phyloP scores from a whole-genome alignment of 37 sponge, comb jelly and placozoan species.

The Tethya wilhelma region DNA sequence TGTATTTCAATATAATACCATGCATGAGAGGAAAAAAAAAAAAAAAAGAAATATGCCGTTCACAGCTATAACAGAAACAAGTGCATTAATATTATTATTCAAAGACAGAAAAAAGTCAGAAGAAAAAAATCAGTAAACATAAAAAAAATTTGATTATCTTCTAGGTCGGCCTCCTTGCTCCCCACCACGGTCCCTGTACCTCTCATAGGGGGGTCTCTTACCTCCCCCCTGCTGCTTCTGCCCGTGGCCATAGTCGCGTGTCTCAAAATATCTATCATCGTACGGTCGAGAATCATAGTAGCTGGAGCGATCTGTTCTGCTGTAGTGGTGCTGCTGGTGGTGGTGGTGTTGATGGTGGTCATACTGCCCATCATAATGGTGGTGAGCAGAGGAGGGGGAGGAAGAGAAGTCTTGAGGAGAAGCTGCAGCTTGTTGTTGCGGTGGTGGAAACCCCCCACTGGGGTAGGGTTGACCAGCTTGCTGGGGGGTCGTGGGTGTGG shows the following conservation, averaged over 20 bases:
- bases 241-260: neutral
- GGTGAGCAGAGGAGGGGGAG: no score
- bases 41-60: neutral
- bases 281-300: no score
- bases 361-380: no score
- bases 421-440: no score
- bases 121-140: constrained; percentile 4
- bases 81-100: no score
- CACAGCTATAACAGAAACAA: neutral
- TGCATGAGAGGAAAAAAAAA: neutral
- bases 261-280: no score
- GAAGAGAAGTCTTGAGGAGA: no score
- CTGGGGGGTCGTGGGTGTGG: neutral
- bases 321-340: no score
- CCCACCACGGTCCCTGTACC: constrained; percentile 21
- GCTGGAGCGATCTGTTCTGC: no score
- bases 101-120: neutral
- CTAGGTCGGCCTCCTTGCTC: neutral
- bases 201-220: neutral
- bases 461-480: neutral
- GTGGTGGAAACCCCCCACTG: no score
- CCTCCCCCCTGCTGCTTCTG: neutral
- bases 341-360: no score
- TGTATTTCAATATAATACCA: neutral
- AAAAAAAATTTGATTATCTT: neutral